Conservation (phyloP, 2,113 vertebrate genomes). For the Paradoxurus hermaphroditus region DNA sequence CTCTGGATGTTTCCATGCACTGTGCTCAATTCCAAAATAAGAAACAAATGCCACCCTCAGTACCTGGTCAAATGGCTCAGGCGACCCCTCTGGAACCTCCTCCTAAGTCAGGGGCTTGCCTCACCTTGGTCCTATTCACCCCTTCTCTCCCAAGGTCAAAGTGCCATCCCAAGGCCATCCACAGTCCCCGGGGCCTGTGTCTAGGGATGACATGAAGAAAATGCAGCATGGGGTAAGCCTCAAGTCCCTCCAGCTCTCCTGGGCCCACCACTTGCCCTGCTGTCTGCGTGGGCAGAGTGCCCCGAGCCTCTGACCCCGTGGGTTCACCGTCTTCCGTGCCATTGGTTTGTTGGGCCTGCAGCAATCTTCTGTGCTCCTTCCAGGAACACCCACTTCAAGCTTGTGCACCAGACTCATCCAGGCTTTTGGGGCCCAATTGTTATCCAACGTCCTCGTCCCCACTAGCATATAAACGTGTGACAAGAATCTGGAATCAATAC, state of each 20-base stretch:
- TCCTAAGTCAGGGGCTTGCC: neutral
- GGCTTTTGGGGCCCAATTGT: neutral
- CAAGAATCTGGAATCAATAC: neutral
- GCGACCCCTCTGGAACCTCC: neutral
- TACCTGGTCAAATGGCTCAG: neutral
- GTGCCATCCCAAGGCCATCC: neutral
- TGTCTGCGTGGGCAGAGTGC: neutral
- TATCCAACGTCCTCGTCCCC: neutral
- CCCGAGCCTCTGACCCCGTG: neutral
- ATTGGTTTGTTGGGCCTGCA: neutral
- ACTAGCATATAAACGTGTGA: neutral
- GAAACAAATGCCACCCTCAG: neutral
- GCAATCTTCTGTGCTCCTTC: neutral
- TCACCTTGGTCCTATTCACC: neutral
- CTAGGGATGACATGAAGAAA: neutral
- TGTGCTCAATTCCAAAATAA: neutral
- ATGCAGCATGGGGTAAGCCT: accelerated
- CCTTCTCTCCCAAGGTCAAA: neutral
- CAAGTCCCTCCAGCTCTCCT: neutral
- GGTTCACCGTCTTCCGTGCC: neutral
- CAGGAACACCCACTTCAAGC: neutral
- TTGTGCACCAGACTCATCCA: neutral
- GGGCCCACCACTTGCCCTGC: neutral
- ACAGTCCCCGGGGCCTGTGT: neutral
- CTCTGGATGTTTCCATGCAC: neutral